Evolutionary conservation across 92 coral and sea anemone species (phyloP), one percentile per base, ranked within the genome.

Genomic region (Phenganax stokvisi): DNA sequence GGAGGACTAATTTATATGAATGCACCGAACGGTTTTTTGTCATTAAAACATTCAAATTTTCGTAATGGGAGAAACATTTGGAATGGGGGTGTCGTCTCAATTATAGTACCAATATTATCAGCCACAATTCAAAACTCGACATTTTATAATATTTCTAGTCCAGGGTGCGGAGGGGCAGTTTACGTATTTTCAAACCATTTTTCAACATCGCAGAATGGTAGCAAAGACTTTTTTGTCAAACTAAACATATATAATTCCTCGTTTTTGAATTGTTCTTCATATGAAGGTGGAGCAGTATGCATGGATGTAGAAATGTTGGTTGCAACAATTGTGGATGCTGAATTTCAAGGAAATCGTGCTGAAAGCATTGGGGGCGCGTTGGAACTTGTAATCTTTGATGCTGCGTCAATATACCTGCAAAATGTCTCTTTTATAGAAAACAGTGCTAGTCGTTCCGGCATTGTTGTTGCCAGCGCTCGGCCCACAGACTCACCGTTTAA

Each of bases 1-100:
- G 87, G 83, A 6, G 60, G 57, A 10, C 12, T 84, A 0, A 20
- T 53, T 78, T 29, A 69, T 58, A 3, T 11, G 47, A 51, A 30
- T 11, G 69, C 78, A 83, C 57, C 77, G 47, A 28, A 55, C 11
- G 16, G 70, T 76, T 20, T 10, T 58, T 7, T 84, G 10, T 66
- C 51, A 44, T 16, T 84, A 10, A 17, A 17, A 9, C 29, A 77
- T 57, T 77, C 75, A 12, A 66, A 12, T 10, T 65, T 84, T 8
- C 37, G 56, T 37, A 68, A 68, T 53, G 67, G 65, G 2, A 65
- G 15, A 37, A 11, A 25, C 37, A 16, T 7, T 73, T 8, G 68
- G 83, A 12, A 47, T 12, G 87, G 87, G 28, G 87, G 87, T 12
- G 60, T 54, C 17, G 77, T 72, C n/a, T 84, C 9, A 16, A 9